Evolutionary conservation across 1,140 invertebrate genomes (phyloP).

Genomic region (Brevipalpus yothersi): DNA sequence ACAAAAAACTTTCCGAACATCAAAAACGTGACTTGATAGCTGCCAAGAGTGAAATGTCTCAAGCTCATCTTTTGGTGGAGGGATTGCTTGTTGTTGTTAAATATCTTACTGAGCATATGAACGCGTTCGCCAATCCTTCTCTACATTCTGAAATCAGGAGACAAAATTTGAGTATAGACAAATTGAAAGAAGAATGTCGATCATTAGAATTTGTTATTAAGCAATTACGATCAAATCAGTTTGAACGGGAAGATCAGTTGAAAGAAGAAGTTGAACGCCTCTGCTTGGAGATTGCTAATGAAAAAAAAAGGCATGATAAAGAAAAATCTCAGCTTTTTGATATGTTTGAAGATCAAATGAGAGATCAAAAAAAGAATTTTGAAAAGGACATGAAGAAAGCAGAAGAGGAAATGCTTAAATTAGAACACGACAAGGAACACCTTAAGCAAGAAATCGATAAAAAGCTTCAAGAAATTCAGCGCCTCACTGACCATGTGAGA

Average conservation of each 20-base stretch:
- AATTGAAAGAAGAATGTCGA: neutral
- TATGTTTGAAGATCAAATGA: neutral
- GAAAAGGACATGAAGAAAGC: neutral
- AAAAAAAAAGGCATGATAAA: neutral
- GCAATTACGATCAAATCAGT: neutral
- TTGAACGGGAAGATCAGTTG: neutral
- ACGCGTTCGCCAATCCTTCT: neutral
- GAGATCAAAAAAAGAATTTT: neutral
- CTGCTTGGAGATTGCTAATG: neutral
- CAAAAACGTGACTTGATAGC: neutral
- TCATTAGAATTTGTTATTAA: neutral
- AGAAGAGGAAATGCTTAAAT: neutral
- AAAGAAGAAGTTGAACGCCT: neutral
- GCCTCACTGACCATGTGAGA: neutral
- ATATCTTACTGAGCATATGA: neutral
- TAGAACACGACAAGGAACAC: neutral
- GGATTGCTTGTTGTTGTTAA: neutral
- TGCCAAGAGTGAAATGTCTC: neutral
- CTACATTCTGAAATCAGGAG: neutral
- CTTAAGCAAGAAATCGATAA: neutral
- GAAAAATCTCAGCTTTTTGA: neutral
- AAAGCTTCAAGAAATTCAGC: neutral
- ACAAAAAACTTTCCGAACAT: neutral
- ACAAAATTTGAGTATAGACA: neutral
- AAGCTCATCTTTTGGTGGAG: neutral